Conservation (phyloP, 2,797 vertebrate species). For the Macroramphosus scolopax region DNA sequence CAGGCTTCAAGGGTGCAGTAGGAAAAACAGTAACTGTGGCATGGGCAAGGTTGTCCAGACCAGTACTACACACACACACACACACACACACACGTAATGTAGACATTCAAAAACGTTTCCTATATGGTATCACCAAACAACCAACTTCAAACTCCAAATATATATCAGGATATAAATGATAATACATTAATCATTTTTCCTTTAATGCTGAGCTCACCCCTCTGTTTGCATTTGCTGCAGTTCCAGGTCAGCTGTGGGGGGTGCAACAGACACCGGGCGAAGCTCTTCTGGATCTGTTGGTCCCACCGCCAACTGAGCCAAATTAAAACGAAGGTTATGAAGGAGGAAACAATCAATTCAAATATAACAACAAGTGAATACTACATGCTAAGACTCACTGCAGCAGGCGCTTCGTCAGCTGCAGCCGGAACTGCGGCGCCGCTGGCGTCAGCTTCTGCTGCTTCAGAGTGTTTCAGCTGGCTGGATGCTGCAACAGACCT, state of each 20-base stretch:
- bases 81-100: conserved; percentile 6
- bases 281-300: conserved; percentile 16
- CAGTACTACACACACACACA: conserved; percentile 40
- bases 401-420: conserved; percentile 24
- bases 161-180: too few relatives aligned
- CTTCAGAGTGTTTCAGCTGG: conserved; percentile 32
- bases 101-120: not conserved
- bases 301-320: conserved; percentile 41
- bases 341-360: conserved; percentile 8
- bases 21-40: conserved; percentile 60
- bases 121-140: too few relatives aligned
- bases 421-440: conserved; percentile 4
- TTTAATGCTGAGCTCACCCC: conserved; percentile 58
- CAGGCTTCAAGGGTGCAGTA: conserved; percentile 30
- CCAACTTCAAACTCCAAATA: too few relatives aligned
- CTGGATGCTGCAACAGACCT: conserved; percentile 33
- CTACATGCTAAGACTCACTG: conserved; percentile 45
- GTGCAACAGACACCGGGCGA: conserved; percentile 9
- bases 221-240: conserved; percentile 25
- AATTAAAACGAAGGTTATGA: conserved; percentile 4
- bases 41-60: conserved; percentile 47
- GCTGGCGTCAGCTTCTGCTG: conserved; percentile 20
- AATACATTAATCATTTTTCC: not conserved
- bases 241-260: conserved; percentile 22
- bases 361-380: not conserved